A percentile compares a stretch with the other conserved stretches of the same genome.
Evolutionary conservation across 1,140 invertebrate genomes (phyloP).

Genomic region (Sesamia nonagrioides): DNA sequence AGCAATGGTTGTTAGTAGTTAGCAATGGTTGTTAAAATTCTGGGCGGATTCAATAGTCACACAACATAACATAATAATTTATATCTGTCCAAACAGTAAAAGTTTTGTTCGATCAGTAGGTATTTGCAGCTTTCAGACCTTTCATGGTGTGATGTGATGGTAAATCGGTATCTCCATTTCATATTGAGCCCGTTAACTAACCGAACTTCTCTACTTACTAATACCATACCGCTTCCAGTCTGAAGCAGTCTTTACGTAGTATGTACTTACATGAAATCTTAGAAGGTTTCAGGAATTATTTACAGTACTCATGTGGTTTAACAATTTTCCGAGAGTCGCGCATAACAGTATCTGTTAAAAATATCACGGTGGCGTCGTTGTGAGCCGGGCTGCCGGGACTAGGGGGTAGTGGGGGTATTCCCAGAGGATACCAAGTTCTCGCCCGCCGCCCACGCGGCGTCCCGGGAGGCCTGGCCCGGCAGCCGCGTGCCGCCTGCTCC

Average conservation of each 20-base stretch:
- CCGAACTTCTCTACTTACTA: neutral
- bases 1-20: no score
- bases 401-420: constrained; percentile 69
- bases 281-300: constrained; percentile 39
- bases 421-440: constrained; percentile 81
- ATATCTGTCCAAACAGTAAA: no score
- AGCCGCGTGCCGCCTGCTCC: constrained; percentile 76
- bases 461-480: constrained; percentile 78
- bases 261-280: constrained; percentile 8
- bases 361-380: constrained; percentile 78
- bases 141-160: no score
- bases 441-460: constrained; percentile 78
- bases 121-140: no score
- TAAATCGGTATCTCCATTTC: neutral
- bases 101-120: no score
- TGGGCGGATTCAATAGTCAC: no score
- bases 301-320: constrained; percentile 44
- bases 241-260: constrained; percentile 12
- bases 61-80: no score
- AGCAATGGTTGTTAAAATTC: no score
- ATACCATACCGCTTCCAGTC: constrained; percentile 5
- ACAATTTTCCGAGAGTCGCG: constrained; percentile 48
- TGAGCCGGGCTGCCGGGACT: constrained; percentile 58
- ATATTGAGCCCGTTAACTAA: neutral
- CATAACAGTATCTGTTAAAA: constrained; percentile 76